Evolutionary conservation across 2,113 vertebrate genomes (phyloP).

Genomic region (Trogon surrucura): DNA sequence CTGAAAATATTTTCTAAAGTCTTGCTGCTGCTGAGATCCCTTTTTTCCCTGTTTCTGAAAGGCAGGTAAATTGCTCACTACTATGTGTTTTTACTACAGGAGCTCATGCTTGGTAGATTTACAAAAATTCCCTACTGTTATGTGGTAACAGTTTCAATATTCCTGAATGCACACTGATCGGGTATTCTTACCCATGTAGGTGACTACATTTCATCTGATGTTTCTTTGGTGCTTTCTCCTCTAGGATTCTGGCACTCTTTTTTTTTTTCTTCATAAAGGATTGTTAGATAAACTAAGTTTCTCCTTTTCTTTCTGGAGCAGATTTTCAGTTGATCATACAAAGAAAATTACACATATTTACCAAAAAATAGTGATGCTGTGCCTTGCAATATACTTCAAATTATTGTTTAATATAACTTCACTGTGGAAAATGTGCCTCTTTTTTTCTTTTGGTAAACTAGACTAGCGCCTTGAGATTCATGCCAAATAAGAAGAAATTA

Average conservation of each 20-base stretch:
- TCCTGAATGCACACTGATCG: background rate
- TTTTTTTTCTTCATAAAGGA: background rate
- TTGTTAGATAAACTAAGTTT: background rate
- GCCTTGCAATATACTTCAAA: background rate
- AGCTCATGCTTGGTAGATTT: background rate
- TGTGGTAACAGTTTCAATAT: background rate
- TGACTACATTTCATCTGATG: background rate
- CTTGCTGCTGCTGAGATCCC: background rate
- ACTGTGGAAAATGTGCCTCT: background rate
- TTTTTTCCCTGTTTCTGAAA: background rate
- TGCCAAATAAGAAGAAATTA: background rate
- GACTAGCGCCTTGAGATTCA: background rate
- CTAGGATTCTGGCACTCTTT: background rate
- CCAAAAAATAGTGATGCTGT: background rate
- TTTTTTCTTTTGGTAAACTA: background rate
- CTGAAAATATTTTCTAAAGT: background rate
- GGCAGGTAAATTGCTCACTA: background rate
- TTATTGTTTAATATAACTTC: background rate
- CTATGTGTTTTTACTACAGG: background rate
- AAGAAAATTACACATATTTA: slow-evolving; percentile 12
- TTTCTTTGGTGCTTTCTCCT: background rate
- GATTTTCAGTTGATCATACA: background rate
- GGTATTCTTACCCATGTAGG: background rate
- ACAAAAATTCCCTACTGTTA: background rate
- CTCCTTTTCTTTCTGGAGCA: background rate